Evolutionary conservation across 2,113 vertebrate species (phyloP).

Genomic region (Coreoperca whiteheadi): DNA sequence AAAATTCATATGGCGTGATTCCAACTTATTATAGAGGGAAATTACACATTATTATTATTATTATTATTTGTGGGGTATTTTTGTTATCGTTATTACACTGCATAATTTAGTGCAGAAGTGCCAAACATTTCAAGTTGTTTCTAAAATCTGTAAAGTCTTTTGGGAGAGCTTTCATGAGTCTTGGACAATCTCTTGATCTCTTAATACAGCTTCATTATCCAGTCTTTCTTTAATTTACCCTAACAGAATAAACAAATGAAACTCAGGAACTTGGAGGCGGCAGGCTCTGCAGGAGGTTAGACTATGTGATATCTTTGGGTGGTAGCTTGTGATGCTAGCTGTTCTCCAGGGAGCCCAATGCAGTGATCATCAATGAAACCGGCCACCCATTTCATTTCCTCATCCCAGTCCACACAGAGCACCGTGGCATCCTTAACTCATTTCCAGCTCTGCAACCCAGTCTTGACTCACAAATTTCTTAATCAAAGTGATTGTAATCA

Average conservation of each 20-base stretch:
- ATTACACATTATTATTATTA: slow-evolving; percentile 66
- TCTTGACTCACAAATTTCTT: slow-evolving; percentile 92
- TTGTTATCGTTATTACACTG: slow-evolving; percentile 77
- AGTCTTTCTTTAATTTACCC: slow-evolving; percentile 85
- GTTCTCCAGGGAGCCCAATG: slow-evolving; percentile 82
- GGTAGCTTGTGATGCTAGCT: slow-evolving; percentile 84
- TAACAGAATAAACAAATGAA: slow-evolving; percentile 86
- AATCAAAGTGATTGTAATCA: slow-evolving; percentile 93
- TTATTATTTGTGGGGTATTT: slow-evolving; percentile 79
- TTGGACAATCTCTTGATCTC: slow-evolving; percentile 97
- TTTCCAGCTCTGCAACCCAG: slow-evolving; percentile 88
- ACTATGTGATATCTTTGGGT: slow-evolving; percentile 84
- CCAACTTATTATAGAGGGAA: slow-evolving; percentile 82
- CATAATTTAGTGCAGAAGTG: slow-evolving; percentile 90
- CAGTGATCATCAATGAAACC: slow-evolving; percentile 86
- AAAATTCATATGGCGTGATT: slow-evolving; percentile 87
- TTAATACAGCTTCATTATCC: slow-evolving; percentile 85
- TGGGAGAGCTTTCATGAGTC: slow-evolving; percentile 91
- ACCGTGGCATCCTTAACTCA: slow-evolving; percentile 68
- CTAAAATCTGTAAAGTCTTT: slow-evolving; percentile 92
- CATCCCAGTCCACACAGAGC: slow-evolving; percentile 52
- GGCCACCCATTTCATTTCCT: slow-evolving; percentile 77
- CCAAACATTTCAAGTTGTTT: slow-evolving; percentile 94
- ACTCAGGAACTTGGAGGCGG: slow-evolving; percentile 95
- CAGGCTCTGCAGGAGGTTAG: slow-evolving; percentile 86